These are phyloP conservation scores for Falco berigora DNA, from an alignment of 2,797 vertebrate species.

Conservation along the genomic window DNA sequence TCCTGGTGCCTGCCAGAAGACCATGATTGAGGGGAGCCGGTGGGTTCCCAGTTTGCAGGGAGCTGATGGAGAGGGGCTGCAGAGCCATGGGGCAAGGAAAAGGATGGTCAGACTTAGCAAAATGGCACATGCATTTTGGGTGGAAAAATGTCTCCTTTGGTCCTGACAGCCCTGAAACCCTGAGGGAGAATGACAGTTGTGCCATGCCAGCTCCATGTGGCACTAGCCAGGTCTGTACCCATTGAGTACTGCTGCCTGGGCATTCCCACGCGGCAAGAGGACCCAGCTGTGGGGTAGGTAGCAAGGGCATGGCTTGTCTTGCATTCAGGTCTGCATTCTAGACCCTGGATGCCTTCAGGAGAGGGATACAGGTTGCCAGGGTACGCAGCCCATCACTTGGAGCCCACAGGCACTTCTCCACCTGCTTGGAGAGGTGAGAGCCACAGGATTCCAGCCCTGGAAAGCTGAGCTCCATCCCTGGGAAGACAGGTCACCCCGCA, in stretches of 20 bases:
- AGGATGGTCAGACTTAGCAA: background rate
- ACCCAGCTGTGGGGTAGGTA: background rate
- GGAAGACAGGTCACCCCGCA: background rate
- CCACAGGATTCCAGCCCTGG: background rate
- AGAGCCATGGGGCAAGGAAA: background rate
- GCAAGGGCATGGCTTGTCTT: background rate
- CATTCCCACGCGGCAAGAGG: fast-evolving
- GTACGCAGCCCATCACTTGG: fast-evolving
- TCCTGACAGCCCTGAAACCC: background rate
- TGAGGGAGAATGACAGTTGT: background rate
- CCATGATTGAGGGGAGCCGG: fast-evolving
- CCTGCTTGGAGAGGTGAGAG: background rate
- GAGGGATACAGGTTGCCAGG: background rate
- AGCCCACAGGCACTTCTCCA: background rate
- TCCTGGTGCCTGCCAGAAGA: background rate
- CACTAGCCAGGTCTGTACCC: background rate
- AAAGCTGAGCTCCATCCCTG: background rate
- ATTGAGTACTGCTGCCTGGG: background rate
- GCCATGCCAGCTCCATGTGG: background rate
- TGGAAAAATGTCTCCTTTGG: background rate
- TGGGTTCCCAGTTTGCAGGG: background rate
- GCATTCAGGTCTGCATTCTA: background rate
- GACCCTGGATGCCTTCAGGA: background rate
- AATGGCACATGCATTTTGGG: fast-evolving
- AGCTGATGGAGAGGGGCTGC: background rate